phyloP scores from a whole-genome alignment of 2,888 invertebrate species.

The Actias luna region DNA sequence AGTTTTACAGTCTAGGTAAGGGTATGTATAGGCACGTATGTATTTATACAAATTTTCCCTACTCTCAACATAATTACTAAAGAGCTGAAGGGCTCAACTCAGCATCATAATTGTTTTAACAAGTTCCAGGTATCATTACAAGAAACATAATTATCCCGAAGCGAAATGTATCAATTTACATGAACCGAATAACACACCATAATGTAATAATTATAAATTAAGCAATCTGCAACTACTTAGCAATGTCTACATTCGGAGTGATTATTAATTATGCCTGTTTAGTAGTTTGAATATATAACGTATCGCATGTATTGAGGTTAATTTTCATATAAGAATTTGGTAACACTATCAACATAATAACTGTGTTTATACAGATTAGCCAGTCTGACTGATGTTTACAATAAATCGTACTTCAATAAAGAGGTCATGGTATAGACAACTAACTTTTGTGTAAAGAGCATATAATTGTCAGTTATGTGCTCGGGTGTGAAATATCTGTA shows the following conservation, averaged over 20 bases:
- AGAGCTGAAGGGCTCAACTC: not conserved
- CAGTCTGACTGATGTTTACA: not conserved
- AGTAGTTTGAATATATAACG: not conserved
- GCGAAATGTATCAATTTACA: not conserved
- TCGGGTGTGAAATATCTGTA: too few species aligned
- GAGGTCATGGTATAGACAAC: too few species aligned
- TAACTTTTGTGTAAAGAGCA: too few species aligned
- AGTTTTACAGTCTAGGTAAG: not conserved
- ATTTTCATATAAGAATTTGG: not conserved
- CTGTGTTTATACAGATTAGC: not conserved
- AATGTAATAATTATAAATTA: not conserved
- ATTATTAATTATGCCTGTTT: not conserved
- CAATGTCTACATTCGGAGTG: not conserved
- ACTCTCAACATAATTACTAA: not conserved
- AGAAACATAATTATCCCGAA: not conserved
- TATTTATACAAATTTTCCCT: not conserved
- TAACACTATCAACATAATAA: not conserved
- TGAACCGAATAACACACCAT: not conserved
- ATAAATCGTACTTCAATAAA: too few species aligned
- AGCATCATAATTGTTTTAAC: not conserved
- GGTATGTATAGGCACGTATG: not conserved
- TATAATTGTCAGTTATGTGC: too few species aligned
- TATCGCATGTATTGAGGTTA: not conserved
- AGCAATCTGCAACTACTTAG: constrained; percentile 5
- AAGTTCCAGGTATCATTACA: not conserved